phyloP scores from a whole-genome alignment of 2,797 vertebrate genomes.

The Centropyge bicolor region DNA sequence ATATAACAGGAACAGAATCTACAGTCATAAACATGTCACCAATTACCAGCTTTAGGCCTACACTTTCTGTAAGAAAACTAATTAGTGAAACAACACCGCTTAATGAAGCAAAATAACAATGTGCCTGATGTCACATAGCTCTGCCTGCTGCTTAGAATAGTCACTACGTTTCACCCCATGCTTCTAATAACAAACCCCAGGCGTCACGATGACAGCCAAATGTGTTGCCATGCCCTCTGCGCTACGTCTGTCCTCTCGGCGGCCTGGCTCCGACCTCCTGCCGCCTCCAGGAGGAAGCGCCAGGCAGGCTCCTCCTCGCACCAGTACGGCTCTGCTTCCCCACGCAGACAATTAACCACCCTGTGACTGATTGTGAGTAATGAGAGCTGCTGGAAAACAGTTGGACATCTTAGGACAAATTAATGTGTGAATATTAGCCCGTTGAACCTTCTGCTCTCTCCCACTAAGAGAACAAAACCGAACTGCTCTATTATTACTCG shows the following conservation, averaged over 20 bases:
- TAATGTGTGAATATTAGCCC: slow-evolving; percentile 74
- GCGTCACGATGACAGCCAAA: slow-evolving; percentile 62
- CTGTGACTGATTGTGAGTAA: slow-evolving; percentile 86
- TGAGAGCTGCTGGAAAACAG: slow-evolving; percentile 84
- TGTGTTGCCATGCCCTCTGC: slow-evolving; percentile 55
- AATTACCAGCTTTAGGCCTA: slow-evolving; percentile 65
- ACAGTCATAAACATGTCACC: slow-evolving; percentile 67
- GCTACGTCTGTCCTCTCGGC: slow-evolving; percentile 56
- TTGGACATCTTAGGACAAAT: slow-evolving; percentile 85
- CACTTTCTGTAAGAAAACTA: slow-evolving; percentile 65
- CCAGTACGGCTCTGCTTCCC: slow-evolving; percentile 70
- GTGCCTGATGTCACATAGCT: slow-evolving; percentile 63
- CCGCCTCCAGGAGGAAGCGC: slow-evolving; percentile 66
- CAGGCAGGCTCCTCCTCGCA: slow-evolving; percentile 76
- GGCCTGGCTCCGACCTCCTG: slow-evolving; percentile 57
- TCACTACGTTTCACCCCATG: slow-evolving; percentile 58
- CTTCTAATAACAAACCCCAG: slow-evolving; percentile 76
- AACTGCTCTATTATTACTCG: slow-evolving; percentile 46
- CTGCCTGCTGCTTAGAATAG: slow-evolving; percentile 62
- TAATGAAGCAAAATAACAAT: slow-evolving; percentile 72
- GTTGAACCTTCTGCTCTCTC: slow-evolving; percentile 70
- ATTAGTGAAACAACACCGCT: slow-evolving; percentile 76
- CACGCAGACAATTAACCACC: slow-evolving; percentile 82
- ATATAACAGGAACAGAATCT: slow-evolving; percentile 49
- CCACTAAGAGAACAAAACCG: slow-evolving; percentile 55